Base-by-base conservation (phyloP, 2,888 invertebrate species). In the Litoditis marina region DNA sequence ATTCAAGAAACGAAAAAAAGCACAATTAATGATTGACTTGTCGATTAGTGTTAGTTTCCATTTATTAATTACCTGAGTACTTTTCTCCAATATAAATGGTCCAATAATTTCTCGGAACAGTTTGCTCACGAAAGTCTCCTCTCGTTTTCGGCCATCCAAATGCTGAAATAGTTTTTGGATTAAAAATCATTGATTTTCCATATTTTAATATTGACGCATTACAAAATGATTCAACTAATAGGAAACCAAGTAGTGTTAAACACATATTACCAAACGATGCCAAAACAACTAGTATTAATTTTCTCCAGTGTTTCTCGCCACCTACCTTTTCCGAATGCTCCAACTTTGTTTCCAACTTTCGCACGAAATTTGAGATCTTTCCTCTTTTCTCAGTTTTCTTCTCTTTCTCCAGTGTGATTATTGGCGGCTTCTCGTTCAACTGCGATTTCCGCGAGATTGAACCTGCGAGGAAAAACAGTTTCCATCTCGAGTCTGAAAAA, bases 31-130 rank as follows among this genome's bases (percentile, higher is more conserved):
- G n/a, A n/a, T 25, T 1, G 4, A n/a, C 34, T 52, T 42, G n/a
- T 25, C 16, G 34, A 36, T 42, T 36, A 25, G 22, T 22, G 11
- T 25, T 27, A 19, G 34, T 39, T 47, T 22, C 13, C 6, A 8
- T 16, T 34, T 27, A 11, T 4, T 22, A 2, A 11, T 19, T 49
- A 68, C 71, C 62, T 76, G 72, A 0, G 76, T 76, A 27, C 66
- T 69, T 28, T 58, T 66, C 52, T 76, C 77, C 39, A 81, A 56
- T 53, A 81, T 71, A 54, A 78, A 78, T 1, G 81, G 81, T 28
- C 79, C 81, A 54, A 82, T 78, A 7, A 81, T 68, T 46, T 81
- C 78, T 11, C 80, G 68, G 65, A 81, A 82, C 19, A 81, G 42
- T 42, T 76, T 74, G 64, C 76, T 81, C 19, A 82, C 81, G 13